Evolutionary conservation across 2,888 invertebrate species (phyloP).

Genomic region (Pachydiplax longipennis): DNA sequence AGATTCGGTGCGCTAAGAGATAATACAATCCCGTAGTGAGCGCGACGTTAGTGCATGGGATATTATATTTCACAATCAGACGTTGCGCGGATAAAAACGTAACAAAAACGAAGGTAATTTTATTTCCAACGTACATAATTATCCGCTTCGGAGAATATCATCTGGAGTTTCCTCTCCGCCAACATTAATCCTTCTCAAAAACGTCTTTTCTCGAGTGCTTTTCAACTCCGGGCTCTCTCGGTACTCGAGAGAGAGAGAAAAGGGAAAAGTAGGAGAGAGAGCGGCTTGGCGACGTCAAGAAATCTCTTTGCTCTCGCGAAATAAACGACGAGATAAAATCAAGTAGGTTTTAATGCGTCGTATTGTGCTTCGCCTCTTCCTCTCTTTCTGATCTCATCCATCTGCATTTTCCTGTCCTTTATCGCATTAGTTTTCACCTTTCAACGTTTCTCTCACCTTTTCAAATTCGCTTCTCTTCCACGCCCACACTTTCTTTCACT

Average conservation of each 20-base stretch:
- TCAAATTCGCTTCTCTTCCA: not conserved
- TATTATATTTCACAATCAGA: not conserved
- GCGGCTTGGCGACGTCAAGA: constrained; percentile 7
- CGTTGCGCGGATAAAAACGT: not conserved
- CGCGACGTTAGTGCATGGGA: not conserved
- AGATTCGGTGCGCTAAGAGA: not conserved
- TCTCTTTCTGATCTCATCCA: not conserved
- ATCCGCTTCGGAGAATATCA: constrained; percentile 17
- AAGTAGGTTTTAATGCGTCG: constrained; percentile 30
- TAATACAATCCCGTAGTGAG: not conserved
- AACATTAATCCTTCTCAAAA: not conserved
- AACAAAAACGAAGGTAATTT: not conserved
- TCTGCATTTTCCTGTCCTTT: not conserved
- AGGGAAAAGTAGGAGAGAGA: not conserved
- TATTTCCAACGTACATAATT: constrained; percentile 20
- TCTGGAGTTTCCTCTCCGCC: not conserved
- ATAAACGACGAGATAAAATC: constrained; percentile 16
- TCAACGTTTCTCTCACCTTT: not conserved
- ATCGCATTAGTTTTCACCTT: not conserved
- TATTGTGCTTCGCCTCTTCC: constrained; percentile 29
- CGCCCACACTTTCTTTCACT: not conserved
- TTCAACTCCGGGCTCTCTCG: constrained; percentile 12
- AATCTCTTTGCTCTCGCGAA: constrained; percentile 33
- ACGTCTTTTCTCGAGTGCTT: constrained; percentile 25
- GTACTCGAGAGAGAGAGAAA: not conserved